A percentile compares a stretch with the other conserved stretches of the same genome.
Conservation (phyloP, 2,113 vertebrate species). For the Trachemys scripta region DNA sequence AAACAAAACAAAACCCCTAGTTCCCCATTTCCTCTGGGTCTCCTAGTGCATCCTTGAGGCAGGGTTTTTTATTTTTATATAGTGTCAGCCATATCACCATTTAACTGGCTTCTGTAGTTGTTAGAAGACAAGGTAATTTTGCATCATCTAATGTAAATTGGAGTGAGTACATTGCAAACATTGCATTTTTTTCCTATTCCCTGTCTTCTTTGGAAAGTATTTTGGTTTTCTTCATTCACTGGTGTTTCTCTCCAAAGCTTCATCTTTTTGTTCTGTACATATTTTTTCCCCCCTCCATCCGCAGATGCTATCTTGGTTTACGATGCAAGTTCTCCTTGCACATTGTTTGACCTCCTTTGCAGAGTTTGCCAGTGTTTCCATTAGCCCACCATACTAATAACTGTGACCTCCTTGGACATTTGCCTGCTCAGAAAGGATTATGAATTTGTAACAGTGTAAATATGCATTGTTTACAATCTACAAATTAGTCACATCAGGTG, state of each 20-base stretch:
- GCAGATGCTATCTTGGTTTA: conserved; percentile 41
- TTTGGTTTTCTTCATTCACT: background rate
- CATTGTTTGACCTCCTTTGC: conserved; percentile 55
- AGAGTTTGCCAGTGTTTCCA: conserved; percentile 56
- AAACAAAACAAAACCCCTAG: background rate
- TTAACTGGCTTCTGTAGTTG: background rate
- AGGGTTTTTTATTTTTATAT: background rate
- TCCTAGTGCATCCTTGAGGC: background rate
- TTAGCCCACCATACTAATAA: conserved; percentile 45
- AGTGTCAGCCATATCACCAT: background rate
- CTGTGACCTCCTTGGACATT: conserved; percentile 27
- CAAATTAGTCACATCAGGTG: conserved; percentile 35
- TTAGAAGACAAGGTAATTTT: background rate
- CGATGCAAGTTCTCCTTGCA: conserved; percentile 42
- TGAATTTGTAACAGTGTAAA: conserved; percentile 58
- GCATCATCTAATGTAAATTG: background rate
- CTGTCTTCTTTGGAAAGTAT: background rate
- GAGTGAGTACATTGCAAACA: background rate
- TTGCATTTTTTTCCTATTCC: background rate
- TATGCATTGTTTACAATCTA: conserved; percentile 36
- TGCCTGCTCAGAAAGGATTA: conserved; percentile 46
- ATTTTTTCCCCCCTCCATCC: conserved; percentile 42
- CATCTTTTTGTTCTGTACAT: background rate
- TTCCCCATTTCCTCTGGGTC: background rate
- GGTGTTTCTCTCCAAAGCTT: conserved; percentile 6